These are phyloP conservation scores for Arge pagana DNA, from an alignment of 2,888 invertebrate species.

Conservation along the genomic window DNA sequence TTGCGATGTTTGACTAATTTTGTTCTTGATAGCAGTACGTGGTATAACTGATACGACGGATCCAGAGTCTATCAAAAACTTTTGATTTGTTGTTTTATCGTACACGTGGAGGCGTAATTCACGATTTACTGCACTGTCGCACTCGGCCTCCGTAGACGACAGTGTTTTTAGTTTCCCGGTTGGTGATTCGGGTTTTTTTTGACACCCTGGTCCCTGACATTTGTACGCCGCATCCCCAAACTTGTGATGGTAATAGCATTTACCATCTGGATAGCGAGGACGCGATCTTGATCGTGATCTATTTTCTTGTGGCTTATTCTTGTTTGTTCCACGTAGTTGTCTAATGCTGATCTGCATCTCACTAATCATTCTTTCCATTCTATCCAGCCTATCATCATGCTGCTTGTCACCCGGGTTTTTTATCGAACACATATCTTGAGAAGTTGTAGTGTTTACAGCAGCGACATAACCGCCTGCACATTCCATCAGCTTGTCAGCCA, in stretches of 20 bases:
- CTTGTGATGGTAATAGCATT: neutral
- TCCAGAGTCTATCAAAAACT: neutral
- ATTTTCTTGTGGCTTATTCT: too few species aligned
- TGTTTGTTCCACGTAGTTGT: too few species aligned
- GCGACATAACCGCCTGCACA: too few species aligned
- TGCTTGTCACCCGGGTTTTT: too few species aligned
- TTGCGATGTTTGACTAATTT: too few species aligned
- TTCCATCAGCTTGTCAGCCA: constrained; percentile 23
- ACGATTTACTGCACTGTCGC: neutral
- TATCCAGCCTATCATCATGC: too few species aligned
- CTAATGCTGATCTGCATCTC: too few species aligned
- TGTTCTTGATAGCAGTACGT: too few species aligned
- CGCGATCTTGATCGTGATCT: neutral
- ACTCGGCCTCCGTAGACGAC: neutral
- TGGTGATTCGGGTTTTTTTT: constrained; percentile 1
- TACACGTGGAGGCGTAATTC: constrained; percentile 3
- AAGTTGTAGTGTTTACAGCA: neutral
- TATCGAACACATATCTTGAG: too few species aligned
- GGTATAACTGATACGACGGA: constrained; percentile 3
- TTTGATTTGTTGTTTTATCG: constrained; percentile 1
- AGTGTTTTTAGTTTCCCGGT: constrained; percentile 1
- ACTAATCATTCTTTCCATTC: too few species aligned
- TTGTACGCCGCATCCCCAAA: neutral
- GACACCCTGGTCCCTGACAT: neutral
- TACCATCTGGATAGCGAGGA: neutral